These are phyloP conservation scores for Felis catus DNA, from an alignment of 2,113 vertebrate species.

Conservation along the genomic window DNA sequence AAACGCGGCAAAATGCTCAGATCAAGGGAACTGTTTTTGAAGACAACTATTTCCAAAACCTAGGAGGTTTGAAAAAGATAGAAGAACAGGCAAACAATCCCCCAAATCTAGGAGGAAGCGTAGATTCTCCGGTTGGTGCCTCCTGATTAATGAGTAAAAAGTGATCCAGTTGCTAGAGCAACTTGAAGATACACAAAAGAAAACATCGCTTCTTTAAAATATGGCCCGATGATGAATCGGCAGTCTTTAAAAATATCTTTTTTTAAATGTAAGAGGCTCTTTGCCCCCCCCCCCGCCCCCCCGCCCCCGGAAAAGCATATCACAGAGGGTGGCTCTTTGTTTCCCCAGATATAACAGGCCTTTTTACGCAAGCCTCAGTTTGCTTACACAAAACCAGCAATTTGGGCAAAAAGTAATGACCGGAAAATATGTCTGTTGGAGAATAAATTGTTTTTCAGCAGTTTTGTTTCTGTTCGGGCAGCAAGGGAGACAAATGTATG, in stretches of 20 bases:
- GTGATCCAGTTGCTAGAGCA: slow-evolving; percentile 64
- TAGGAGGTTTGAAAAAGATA: slow-evolving; percentile 50
- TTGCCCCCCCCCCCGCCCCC: neutral
- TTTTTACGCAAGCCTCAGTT: slow-evolving; percentile 48
- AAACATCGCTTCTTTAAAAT: slow-evolving; percentile 78
- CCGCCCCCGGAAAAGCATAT: slow-evolving; percentile 47
- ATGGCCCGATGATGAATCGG: slow-evolving; percentile 72
- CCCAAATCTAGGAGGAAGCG: neutral
- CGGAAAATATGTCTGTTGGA: slow-evolving; percentile 56
- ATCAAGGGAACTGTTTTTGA: slow-evolving; percentile 30
- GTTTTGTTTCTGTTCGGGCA: slow-evolving; percentile 65
- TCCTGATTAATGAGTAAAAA: slow-evolving; percentile 77
- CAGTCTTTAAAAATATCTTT: slow-evolving; percentile 74
- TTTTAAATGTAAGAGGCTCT: slow-evolving; percentile 67
- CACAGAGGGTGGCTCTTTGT: slow-evolving; percentile 39
- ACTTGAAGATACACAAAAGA: slow-evolving; percentile 74
- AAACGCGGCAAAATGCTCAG: slow-evolving; percentile 27
- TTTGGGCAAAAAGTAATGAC: slow-evolving; percentile 63
- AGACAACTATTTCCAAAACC: slow-evolving; percentile 54
- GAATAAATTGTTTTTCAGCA: slow-evolving; percentile 62
- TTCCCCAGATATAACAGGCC: slow-evolving; percentile 55
- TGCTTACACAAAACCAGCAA: slow-evolving; percentile 60
- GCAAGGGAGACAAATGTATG: slow-evolving; percentile 39
- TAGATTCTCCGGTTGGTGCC: slow-evolving; percentile 30
- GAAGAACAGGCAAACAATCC: slow-evolving; percentile 12